These are phyloP conservation scores for Riptortus pedestris DNA, from an alignment of 1,140 invertebrate species.

Conservation along the genomic window DNA sequence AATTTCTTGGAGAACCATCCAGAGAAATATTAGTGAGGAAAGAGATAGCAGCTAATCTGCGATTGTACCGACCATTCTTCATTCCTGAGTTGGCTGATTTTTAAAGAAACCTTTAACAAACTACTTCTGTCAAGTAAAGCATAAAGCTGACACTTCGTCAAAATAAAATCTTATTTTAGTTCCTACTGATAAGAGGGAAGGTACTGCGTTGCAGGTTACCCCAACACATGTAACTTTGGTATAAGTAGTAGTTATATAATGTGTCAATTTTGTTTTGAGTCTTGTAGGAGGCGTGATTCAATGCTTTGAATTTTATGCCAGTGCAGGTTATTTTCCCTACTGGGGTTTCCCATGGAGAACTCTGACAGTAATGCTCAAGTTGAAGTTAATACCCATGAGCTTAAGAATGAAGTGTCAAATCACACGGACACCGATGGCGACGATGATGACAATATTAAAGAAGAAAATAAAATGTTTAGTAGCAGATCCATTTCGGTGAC, in stretches of 20 bases:
- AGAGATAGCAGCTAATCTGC: constrained; percentile 21
- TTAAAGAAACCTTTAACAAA: no score
- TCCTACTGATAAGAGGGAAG: no score
- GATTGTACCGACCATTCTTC: constrained; percentile 19
- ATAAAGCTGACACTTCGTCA: no score
- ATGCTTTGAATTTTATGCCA: neutral
- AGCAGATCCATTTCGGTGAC: constrained; percentile 16
- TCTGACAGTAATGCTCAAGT: neutral
- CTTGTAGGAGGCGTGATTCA: neutral
- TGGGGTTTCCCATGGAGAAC: neutral
- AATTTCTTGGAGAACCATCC: constrained; percentile 14
- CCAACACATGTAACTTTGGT: no score
- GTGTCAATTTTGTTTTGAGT: no score
- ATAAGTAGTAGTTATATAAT: no score
- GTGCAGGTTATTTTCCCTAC: neutral
- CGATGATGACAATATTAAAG: neutral
- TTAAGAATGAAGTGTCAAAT: neutral
- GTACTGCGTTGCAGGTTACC: no score
- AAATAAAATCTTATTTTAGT: no score
- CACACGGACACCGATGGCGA: neutral
- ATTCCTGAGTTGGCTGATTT: no score
- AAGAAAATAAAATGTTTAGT: constrained; percentile 16
- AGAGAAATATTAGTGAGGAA: constrained; percentile 24
- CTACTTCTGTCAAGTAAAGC: no score
- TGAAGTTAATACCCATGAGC: neutral